Percentiles rank a stretch among this genome's conserved stretches.
Evolutionary conservation across 2,113 vertebrate genomes (phyloP).

Genomic region (Brachirus orientalis): DNA sequence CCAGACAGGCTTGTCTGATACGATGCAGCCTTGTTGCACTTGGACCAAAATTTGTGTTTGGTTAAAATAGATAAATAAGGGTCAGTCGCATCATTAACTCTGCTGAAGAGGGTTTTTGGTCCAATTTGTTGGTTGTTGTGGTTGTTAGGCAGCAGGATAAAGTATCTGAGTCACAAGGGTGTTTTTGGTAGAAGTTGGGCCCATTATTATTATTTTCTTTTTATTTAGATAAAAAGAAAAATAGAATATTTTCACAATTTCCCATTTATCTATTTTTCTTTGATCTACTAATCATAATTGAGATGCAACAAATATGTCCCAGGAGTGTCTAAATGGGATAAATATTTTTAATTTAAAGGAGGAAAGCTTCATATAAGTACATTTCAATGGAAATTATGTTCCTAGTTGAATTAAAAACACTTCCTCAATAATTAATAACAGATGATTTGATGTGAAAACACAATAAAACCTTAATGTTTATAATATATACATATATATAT

Average conservation of each 20-base stretch:
- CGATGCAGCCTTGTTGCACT: slow-evolving; percentile 20
- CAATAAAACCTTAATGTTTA: too few relatives aligned
- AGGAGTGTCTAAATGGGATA: neutral
- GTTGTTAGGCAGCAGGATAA: slow-evolving; percentile 29
- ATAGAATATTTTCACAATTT: neutral
- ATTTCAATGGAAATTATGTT: too few relatives aligned
- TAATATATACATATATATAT: too few relatives aligned
- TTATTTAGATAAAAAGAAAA: neutral
- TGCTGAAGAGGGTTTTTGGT: neutral
- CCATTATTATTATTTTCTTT: neutral
- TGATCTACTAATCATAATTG: neutral
- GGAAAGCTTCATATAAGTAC: too few relatives aligned
- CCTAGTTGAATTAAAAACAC: too few relatives aligned
- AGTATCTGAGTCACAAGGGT: neutral
- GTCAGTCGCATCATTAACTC: slow-evolving; percentile 14
- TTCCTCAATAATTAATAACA: too few relatives aligned
- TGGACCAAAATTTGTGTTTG: slow-evolving; percentile 19
- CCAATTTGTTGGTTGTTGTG: slow-evolving; percentile 31
- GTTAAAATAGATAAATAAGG: slow-evolving; percentile 34
- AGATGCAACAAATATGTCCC: neutral
- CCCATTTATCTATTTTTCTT: too few relatives aligned
- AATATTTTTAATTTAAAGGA: too few relatives aligned
- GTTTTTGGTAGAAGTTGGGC: slow-evolving; percentile 19
- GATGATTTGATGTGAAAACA: too few relatives aligned
- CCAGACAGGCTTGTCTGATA: slow-evolving; percentile 9